Evolutionary conservation across 2,888 invertebrate genomes (phyloP).

Genomic region (Exocentrus adspersus): DNA sequence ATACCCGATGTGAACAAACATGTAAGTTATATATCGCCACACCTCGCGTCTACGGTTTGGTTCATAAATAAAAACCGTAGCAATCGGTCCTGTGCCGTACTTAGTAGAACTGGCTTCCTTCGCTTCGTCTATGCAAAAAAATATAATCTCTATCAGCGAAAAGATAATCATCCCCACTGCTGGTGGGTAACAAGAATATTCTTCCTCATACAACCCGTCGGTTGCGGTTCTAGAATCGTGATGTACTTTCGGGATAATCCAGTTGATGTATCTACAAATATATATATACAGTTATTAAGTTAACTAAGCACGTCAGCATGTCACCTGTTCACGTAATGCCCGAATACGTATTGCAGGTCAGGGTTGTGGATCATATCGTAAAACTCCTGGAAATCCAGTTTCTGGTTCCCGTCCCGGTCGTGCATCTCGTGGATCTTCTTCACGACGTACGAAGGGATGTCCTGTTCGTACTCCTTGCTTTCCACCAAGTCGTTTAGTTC

Average conservation of each 20-base stretch:
- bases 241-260: conserved; percentile 43
- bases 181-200: conserved; percentile 94
- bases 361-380: conserved; percentile 74
- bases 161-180: conserved; percentile 91
- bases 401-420: conserved; percentile 74
- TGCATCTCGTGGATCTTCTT: conserved; percentile 73
- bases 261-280: conserved; percentile 47
- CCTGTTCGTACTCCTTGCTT: conserved; percentile 71
- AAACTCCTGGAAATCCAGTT: conserved; percentile 78
- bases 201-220: conserved; percentile 76
- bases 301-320: conserved; percentile 54
- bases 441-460: conserved; percentile 71
- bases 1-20: conserved; percentile 96
- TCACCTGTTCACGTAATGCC: conserved; percentile 72
- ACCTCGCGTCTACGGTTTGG: conserved; percentile 86
- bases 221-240: conserved; percentile 46
- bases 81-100: conserved; percentile 67
- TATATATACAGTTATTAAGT: background rate
- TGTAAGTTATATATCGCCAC: conserved; percentile 95
- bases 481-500: conserved; percentile 73
- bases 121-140: conserved; percentile 66
- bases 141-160: conserved; percentile 85
- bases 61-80: conserved; percentile 85
- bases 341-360: conserved; percentile 72
- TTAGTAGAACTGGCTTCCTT: conserved; percentile 58